Conservation (phyloP, 2,797 vertebrate genomes). For the Novumbra hubbsi region DNA sequence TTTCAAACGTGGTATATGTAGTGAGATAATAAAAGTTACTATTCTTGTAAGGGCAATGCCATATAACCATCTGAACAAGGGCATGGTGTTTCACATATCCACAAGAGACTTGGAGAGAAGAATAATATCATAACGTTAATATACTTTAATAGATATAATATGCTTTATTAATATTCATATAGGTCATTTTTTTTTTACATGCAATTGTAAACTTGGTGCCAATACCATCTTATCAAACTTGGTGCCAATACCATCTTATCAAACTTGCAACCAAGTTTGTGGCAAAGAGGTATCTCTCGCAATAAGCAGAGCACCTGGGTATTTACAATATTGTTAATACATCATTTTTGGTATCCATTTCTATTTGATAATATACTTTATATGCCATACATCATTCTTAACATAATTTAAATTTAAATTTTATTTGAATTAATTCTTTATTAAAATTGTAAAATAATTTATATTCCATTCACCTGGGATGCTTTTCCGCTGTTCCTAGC, state of each 20-base stretch:
- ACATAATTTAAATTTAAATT: not conserved
- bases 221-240: slow-evolving; percentile 45
- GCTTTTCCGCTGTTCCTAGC: slow-evolving; percentile 38
- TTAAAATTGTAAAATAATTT: slow-evolving; percentile 43
- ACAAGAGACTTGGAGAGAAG: slow-evolving; percentile 50
- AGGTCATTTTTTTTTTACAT: slow-evolving; percentile 76
- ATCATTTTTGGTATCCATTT: slow-evolving; percentile 9
- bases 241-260: slow-evolving; percentile 42
- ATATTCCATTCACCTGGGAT: slow-evolving; percentile 22
- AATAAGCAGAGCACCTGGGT: slow-evolving; percentile 57
- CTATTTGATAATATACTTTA: slow-evolving; percentile 17
- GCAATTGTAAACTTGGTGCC: slow-evolving; percentile 70
- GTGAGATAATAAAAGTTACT: slow-evolving; percentile 45
- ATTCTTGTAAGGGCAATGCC: slow-evolving; percentile 67
- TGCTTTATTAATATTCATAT: slow-evolving; percentile 40
- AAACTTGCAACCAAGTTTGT: slow-evolving; percentile 56
- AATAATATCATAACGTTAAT: slow-evolving; percentile 71
- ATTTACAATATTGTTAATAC: slow-evolving; percentile 70
- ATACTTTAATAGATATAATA: slow-evolving; percentile 58
- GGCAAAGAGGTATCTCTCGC: no score
- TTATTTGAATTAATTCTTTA: slow-evolving; percentile 21
- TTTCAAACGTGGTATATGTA: slow-evolving; percentile 37
- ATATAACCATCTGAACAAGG: slow-evolving; percentile 74
- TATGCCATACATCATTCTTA: not conserved
- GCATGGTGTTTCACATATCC: slow-evolving; percentile 58